Conservation (phyloP, 2,113 vertebrate genomes). For the Notothenia coriiceps region DNA sequence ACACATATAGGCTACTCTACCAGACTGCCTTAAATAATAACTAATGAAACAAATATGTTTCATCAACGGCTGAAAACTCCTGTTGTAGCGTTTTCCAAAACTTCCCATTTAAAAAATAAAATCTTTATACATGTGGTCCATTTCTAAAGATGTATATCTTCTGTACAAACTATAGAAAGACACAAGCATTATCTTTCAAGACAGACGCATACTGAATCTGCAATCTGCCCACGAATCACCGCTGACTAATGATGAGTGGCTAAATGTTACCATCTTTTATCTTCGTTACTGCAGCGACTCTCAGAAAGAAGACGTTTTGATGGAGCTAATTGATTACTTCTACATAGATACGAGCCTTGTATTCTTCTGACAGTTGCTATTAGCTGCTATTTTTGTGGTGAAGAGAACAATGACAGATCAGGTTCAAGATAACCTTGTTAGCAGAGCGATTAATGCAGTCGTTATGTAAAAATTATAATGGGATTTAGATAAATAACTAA, state of each 20-base stretch:
- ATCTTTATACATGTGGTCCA: too few relatives aligned
- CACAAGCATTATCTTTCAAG: neutral
- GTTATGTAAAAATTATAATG: constrained; percentile 64
- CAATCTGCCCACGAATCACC: constrained; percentile 4
- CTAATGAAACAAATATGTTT: neutral
- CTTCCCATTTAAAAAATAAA: too few relatives aligned
- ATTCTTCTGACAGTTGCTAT: constrained; percentile 40
- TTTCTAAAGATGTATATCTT: too few relatives aligned
- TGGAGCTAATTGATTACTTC: constrained; percentile 28
- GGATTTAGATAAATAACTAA: constrained; percentile 54
- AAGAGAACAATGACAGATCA: constrained; percentile 58
- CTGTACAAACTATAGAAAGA: neutral
- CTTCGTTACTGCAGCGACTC: neutral
- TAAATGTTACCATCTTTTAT: constrained; percentile 24
- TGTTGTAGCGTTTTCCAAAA: too few relatives aligned
- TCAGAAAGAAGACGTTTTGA: constrained; percentile 12
- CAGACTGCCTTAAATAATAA: too few relatives aligned
- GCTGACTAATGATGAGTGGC: neutral
- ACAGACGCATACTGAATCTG: neutral
- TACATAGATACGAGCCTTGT: constrained; percentile 26
- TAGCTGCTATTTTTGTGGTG: constrained; percentile 42
- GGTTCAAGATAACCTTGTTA: constrained; percentile 51
- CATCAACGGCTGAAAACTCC: too few relatives aligned
- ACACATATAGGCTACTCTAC: too few relatives aligned
- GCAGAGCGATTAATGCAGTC: constrained; percentile 59